A percentile compares a stretch with the other conserved stretches of the same genome.
These are phyloP conservation scores for Psilanteris sp. DNA, from an alignment of 1,140 invertebrate genomes.

Conservation along the genomic window DNA sequence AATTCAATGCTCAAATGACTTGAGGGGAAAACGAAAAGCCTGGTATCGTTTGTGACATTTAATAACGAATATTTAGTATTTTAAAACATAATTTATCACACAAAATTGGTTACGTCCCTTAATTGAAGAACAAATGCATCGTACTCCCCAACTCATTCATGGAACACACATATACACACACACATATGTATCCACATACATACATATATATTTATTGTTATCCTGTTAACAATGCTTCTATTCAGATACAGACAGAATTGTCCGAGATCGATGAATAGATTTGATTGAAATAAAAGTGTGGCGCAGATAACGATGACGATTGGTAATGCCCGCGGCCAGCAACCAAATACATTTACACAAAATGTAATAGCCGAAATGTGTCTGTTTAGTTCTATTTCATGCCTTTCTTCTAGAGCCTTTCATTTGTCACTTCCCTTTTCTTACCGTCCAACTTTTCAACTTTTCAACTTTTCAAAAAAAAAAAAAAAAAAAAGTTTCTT, in stretches of 20 bases:
- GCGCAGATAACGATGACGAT: conserved; percentile 40
- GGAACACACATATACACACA: not conserved
- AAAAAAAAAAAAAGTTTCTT: conserved; percentile 45
- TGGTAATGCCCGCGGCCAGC: conserved; percentile 17
- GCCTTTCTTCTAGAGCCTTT: not conserved
- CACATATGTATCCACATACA: no score
- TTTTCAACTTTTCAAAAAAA: no score
- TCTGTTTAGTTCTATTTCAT: no score
- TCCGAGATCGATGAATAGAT: conserved; percentile 33
- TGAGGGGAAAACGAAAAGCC: not conserved
- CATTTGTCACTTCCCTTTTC: conserved; percentile 29
- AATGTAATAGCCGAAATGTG: not conserved
- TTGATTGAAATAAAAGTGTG: conserved; percentile 52
- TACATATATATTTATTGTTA: conserved; percentile 44
- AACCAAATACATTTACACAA: conserved; percentile 11
- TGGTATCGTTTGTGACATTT: no score
- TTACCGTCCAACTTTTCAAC: conserved; percentile 38
- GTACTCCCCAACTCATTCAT: not conserved
- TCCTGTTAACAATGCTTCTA: conserved; percentile 34
- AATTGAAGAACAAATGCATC: conserved; percentile 18
- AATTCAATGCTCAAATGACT: not conserved
- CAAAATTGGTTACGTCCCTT: conserved; percentile 12
- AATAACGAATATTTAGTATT: no score
- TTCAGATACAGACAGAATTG: conserved; percentile 38
- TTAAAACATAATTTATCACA: conserved; percentile 19